Evolutionary conservation across 1,140 invertebrate genomes (phyloP).

Genomic region (Drosophila jambulina): DNA sequence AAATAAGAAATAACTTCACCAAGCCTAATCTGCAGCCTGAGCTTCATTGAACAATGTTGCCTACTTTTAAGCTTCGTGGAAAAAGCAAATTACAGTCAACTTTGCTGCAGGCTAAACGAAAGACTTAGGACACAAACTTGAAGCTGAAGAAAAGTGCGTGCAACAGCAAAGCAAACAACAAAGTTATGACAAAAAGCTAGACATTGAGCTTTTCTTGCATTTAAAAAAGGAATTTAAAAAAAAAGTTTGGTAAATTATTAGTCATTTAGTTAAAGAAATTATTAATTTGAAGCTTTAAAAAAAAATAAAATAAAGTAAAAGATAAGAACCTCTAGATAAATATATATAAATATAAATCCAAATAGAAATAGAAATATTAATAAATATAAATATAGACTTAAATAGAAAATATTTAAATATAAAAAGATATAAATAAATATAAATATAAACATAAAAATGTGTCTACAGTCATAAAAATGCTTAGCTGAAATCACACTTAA

Average conservation of each 20-base stretch:
- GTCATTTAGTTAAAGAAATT: background rate
- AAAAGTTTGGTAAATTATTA: background rate
- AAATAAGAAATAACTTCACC: background rate
- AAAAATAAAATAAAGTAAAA: background rate
- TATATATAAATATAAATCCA: background rate
- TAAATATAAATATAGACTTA: background rate
- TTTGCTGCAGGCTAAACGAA: slow-evolving; percentile 46
- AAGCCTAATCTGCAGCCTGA: too few relatives aligned
- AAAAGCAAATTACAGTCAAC: slow-evolving; percentile 22
- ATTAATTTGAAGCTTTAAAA: background rate
- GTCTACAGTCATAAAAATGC: too few relatives aligned
- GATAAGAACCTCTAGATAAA: too few relatives aligned
- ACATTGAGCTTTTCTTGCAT: background rate
- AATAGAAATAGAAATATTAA: too few relatives aligned
- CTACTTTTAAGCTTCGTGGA: slow-evolving; percentile 25
- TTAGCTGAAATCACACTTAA: too few relatives aligned
- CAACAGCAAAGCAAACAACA: background rate
- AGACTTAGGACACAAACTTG: slow-evolving; percentile 66
- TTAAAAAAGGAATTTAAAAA: background rate
- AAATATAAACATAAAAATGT: too few relatives aligned
- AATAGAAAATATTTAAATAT: background rate
- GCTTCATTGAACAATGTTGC: background rate
- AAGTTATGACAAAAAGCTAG: background rate
- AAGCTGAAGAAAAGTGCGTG: background rate
- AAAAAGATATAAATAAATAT: background rate